Evolutionary conservation across 2,797 vertebrate species (phyloP), one percentile per base, ranked within the genome.

Genomic region (Bucorvus abyssinicus): DNA sequence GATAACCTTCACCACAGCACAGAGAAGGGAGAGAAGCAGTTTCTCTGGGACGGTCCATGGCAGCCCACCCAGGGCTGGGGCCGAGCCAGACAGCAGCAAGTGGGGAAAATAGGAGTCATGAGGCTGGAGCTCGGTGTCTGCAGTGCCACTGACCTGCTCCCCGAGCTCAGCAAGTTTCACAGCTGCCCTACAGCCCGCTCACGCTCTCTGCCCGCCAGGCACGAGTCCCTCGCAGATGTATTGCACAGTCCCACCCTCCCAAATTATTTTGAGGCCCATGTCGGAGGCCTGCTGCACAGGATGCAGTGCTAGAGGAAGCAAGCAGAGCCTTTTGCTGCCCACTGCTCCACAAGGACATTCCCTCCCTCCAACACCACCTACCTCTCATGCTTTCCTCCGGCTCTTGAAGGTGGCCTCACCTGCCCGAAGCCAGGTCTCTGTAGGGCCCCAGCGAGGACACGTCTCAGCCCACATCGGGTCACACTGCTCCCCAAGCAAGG

Each of bases 41-140:
- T 56, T 60, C 47, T 42, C 44, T 22, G 50, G 30, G 22, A 69
- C 1, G 1, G 18, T 13, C 30, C 11, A 2, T 32, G 16, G 36
- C 30, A 59, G n/a, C 29, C 27, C 8, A 3, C 13, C 40, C 2
- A 0, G 22, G 3, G 38, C 52, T 30, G 2, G 2, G 38, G 80
- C 69, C 10, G 1, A 80, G 22, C 15, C 0, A 0, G 6, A 16
- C 20, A 22, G 45, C 1, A 3, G 14, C 0, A 0, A 34, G 11
- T 1, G 4, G 8, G 53, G 10, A 52, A 61, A 52, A 59, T 0
- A 0, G 1, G 0, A 29, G 29, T 5, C 10, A 2, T 2, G 1
- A 16, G 27, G 23, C n/a, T 6, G 1, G 9, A 42, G 10, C n/a
- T 52, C 14, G 0, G 12, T 0, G 0, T 32, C 55, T 14, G 14